Base-by-base conservation (phyloP, 1,140 invertebrate species). In the Coelopa frigida region DNA sequence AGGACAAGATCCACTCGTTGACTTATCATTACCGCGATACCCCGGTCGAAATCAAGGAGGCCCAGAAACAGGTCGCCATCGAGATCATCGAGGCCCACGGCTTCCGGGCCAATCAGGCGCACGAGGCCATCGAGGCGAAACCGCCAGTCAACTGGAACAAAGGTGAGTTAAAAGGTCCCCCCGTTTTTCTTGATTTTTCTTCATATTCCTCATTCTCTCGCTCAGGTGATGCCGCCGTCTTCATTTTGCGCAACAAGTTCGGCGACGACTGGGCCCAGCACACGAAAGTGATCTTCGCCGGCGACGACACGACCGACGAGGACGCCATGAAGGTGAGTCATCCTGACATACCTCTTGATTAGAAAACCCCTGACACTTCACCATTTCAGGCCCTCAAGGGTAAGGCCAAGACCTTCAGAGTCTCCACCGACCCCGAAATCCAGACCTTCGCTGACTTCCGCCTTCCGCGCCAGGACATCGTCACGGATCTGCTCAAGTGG, bases 81-180 rank as follows among this genome's bases (percentile, higher is more conserved):
- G 73, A 77, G 36, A 72, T 91, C 29, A 90, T 92, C 57, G 75
- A 79, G 50, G 75, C 75, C 12, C 75, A 80, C 4, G 89, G 85
- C 2, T 91, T 91, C 62, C 78, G 78, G 51, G 77, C 84, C 4
- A 84, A 80, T 49, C 70, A 78, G 22, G 88, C 87, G 2, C 87
- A 89, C 61, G 87, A 84, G 57, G 88, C 88, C 1, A 78, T 92
- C 17, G 89, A 94, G 68, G 89, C 87, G 0, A 86, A 87, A 55
- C 89, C 89, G 8, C 88, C 88, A 2, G 88, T 93, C 1, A 78
- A 87, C 55, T 93, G 89, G 89, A 86, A 93, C 61, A 93, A 94
- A 65, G 89, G 71, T 56, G 48, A 41, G 12, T 27, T 32, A 57
- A n/a, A 22, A 23, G 17, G 12, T 23, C 22, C 11, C 20, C 18